A percentile compares a stretch with the other conserved stretches of the same genome.
Evolutionary conservation across 2,113 vertebrate species (phyloP).

Genomic region (Brachypteracias leptosomus): DNA sequence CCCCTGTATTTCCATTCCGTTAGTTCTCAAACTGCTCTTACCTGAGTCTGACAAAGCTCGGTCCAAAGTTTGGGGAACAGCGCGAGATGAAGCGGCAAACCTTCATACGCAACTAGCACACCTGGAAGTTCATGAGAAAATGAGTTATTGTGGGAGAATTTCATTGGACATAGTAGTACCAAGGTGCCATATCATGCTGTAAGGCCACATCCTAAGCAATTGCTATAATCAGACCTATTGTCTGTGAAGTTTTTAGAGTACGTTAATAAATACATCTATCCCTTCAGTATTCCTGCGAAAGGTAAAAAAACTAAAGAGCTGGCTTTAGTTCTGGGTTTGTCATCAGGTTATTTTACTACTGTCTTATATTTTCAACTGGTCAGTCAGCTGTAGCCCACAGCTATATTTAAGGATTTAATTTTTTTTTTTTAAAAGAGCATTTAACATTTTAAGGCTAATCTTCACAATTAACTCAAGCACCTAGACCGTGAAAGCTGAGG

Average conservation of each 20-base stretch:
- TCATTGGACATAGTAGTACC: background rate
- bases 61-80: conserved; percentile 98
- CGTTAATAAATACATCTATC: background rate
- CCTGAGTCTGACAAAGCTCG: conserved; percentile 96
- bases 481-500: background rate
- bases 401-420: background rate
- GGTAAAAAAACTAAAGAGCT: background rate
- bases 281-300: background rate
- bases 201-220: background rate
- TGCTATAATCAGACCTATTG: background rate
- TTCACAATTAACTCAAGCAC: background rate
- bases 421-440: background rate
- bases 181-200: accelerated
- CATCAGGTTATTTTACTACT: background rate
- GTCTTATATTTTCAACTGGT: background rate
- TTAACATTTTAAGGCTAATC: background rate
- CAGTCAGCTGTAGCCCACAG: background rate
- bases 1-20: background rate
- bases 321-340: background rate
- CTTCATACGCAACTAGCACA: conserved; percentile 97
- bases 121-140: conserved; percentile 78
- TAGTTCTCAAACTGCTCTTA: conserved; percentile 58
- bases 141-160: background rate
- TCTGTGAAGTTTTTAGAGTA: background rate
- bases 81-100: conserved; percentile 92